Evolutionary conservation across 2,888 invertebrate genomes (phyloP), one percentile per base, ranked within the genome.

Genomic region (Coremacera marginata): DNA sequence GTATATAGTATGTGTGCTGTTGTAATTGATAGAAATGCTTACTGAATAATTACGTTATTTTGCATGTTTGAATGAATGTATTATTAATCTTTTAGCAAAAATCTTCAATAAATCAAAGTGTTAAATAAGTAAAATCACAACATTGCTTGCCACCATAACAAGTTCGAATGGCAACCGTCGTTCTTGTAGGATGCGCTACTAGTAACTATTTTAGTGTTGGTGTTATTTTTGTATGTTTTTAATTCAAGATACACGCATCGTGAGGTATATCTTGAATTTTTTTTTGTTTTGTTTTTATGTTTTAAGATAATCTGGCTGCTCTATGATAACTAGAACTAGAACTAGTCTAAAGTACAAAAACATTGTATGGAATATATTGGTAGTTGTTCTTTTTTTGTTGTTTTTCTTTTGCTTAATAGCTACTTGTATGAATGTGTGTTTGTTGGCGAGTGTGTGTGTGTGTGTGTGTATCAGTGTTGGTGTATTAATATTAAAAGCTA

Each of bases 391-490:
- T 1, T 37, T 37, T 37, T 37, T 37, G n/a, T 31, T 31, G 3
- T 31, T 31, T 14, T 44, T 44, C 44, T 34, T 8, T 34, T n/a
- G n/a, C 60, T 25, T 52, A 62, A 60, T 16, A 19, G 34, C 16
- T 25, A 19, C 8, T 49, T 49, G 27, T 62, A n/a, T 31, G 34
- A 31, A 25, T 51, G 44, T 70, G 37, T 49, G 55, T 55, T 14
- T 76, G 57, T 19, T 19, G 31, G 49, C 51, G 8, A 34, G 22
- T 75, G 31, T 60, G 19, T 44, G 9, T 37, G 19, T 62, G 75
- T 60, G 51, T 75, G 51, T 78, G 71, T 80, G 70, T 81, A 75
- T 71, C 27, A 80, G 75, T 76, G 62, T 67, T 31, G 70, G 73
- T 76, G 60, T 78, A 37, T 75, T 62, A 25, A 3, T 34, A 44